Conservation (phyloP, 2,888 invertebrate genomes). For the Platycheirus albimanus region DNA sequence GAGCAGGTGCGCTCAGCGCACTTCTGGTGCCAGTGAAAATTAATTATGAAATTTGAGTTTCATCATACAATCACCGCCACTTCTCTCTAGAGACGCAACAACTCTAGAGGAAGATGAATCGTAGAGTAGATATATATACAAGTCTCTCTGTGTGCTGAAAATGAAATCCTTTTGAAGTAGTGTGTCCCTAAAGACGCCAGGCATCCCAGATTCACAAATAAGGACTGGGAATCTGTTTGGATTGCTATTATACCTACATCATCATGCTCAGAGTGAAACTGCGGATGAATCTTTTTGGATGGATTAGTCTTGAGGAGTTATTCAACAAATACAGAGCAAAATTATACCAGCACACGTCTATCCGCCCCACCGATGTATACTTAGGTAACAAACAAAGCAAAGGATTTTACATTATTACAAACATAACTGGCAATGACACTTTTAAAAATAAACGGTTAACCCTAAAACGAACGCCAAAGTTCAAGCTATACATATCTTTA, state of each 20-base stretch:
- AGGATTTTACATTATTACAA: no score
- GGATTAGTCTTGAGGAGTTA: slow-evolving; percentile 20
- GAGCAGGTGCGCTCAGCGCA: slow-evolving; percentile 51
- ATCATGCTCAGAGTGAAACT: slow-evolving; percentile 9
- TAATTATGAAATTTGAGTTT: slow-evolving; percentile 68
- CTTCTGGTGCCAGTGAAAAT: slow-evolving; percentile 49
- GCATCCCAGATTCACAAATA: slow-evolving; percentile 36
- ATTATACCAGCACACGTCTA: no score
- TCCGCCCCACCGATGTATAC: neutral
- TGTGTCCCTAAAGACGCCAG: slow-evolving; percentile 8
- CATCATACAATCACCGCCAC: slow-evolving; percentile 54
- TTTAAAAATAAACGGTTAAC: no score
- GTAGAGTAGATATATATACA: neutral
- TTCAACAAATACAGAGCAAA: slow-evolving; percentile 4
- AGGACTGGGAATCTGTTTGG: slow-evolving; percentile 41
- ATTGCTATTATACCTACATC: slow-evolving; percentile 29
- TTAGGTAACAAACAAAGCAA: neutral
- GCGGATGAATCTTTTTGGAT: slow-evolving; percentile 30
- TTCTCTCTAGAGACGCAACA: slow-evolving; percentile 17
- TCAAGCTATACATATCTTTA: no score
- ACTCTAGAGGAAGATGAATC: slow-evolving; percentile 41
- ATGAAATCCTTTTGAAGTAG: slow-evolving; percentile 42
- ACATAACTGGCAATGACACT: no score
- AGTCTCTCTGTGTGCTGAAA: neutral
- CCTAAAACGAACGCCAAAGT: no score